These are phyloP conservation scores for Corbicula japonica DNA, from an alignment of 2,888 invertebrate species.

Conservation along the genomic window DNA sequence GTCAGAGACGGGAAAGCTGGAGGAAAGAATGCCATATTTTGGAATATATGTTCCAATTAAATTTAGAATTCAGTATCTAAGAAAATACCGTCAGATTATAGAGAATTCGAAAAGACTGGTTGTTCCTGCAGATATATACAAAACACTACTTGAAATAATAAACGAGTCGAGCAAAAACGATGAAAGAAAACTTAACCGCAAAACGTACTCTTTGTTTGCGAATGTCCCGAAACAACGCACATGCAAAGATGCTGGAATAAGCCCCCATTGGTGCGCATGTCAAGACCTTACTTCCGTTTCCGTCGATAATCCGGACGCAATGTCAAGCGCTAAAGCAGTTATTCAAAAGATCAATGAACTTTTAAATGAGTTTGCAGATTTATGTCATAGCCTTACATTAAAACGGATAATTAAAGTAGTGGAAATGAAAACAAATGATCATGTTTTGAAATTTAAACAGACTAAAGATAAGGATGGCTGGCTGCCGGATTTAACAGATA, in stretches of 20 bases:
- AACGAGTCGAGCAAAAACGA: too few relatives aligned
- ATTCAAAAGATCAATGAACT: constrained; percentile 89
- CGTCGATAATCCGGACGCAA: constrained; percentile 87
- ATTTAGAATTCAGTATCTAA: constrained; percentile 89
- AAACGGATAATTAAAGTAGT: constrained; percentile 91
- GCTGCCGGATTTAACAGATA: constrained; percentile 91
- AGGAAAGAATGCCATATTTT: constrained; percentile 96
- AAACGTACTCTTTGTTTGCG: constrained; percentile 84
- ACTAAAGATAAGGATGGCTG: constrained; percentile 95
- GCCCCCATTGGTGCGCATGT: constrained; percentile 98
- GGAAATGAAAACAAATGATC: constrained; percentile 90
- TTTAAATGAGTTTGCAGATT: constrained; percentile 87
- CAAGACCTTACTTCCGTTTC: constrained; percentile 92
- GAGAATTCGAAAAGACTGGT: constrained; percentile 91
- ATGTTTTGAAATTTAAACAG: constrained; percentile 91
- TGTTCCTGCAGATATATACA: constrained; percentile 96
- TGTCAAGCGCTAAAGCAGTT: constrained; percentile 88
- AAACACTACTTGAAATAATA: constrained; percentile 91
- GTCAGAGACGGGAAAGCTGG: constrained; percentile 96
- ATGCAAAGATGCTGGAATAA: constrained; percentile 95
- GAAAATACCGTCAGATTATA: constrained; percentile 89
- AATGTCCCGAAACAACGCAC: constrained; percentile 90
- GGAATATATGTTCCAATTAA: constrained; percentile 92
- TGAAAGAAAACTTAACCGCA: constrained; percentile 58
- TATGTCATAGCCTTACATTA: constrained; percentile 87